Evolutionary conservation across 2,113 vertebrate species (phyloP), one percentile per base, ranked within the genome.

Genomic region (Varanus komodoensis): DNA sequence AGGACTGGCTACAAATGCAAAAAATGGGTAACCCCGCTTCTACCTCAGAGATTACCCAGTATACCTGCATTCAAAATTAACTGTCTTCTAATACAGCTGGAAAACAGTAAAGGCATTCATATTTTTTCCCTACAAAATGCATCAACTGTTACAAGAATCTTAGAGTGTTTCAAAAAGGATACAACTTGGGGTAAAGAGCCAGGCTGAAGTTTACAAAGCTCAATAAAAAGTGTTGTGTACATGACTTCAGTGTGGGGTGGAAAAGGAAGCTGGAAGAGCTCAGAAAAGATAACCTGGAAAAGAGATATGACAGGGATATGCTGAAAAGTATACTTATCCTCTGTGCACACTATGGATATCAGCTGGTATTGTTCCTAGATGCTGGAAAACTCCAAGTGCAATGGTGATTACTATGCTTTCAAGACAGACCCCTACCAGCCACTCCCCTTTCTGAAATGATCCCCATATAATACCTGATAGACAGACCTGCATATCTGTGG

Each of bases 111-210:
- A 11, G 5, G 73, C 8, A 21, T 15, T 34, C n/a, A 23, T 17
- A 71, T 54, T n/a, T 34, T 54, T 81, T 69, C n/a, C 7, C 74
- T 12, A 69, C 50, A 9, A 29, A 87, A 34, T 34, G 12, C 15
- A 61, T 34, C 19, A 34, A 92, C 73, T 92, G 86, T 9, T 84
- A 44, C 82, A 68, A 79, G 1, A 34, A 21, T 87, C 27, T 82
- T 85, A 83, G 90, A 87, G 52, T 61, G 3, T 52, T 61, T 15
- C 80, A 89, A 81, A 80, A 97, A 99, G 98, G 99, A 99, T 99
- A 99, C 99, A 17, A 99, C 99, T 98, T 99, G 99, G 1, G 99
- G 99, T 87, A 99, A 96, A 4, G 99, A 99, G 6, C 99, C 99
- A 1, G 99, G 99, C 93, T 99, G 99, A 92, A 99, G 98, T 86